Base-by-base conservation (phyloP, 2,797 vertebrate species). In the Clarias pachynema region DNA sequence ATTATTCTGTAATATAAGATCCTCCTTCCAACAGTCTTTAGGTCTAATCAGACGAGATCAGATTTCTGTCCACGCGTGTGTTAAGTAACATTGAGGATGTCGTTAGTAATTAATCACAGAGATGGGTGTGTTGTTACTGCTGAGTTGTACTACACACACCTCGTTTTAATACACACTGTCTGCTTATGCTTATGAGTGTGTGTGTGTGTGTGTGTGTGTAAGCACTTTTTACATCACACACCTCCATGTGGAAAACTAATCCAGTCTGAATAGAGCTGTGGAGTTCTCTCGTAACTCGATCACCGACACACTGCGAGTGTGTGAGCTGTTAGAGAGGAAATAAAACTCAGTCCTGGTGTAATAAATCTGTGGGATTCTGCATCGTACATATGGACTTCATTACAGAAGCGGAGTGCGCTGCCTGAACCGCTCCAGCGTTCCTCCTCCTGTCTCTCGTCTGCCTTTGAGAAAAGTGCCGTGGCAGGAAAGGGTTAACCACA, bases 1-100 rank as follows among this genome's bases (percentile, higher is more conserved):
- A n/a, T n/a, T n/a, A n/a, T 88, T 72, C 70, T 89, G 86, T 91
- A 92, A 92, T 90, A 83, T 91, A 90, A 65, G 79, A 88, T 88
- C 78, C 83, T 81, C 74, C 62, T 79, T 68, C 90, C 88, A 90
- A 84, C 91, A 82, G 12, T 40, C 29, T 59, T 12, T 16, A 34
- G 4, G 5, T 12, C 18, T 22, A 2, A 57, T 75, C 26, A 1
- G 73, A 75, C 2, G 16, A 75, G 73, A 53, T 74, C 72, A 49
- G 44, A 57, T 59, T 34, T 77, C 26, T 57, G 73, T 2, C 16
- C 40, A 3, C 1, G 24, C 18, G 69, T 44, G 69, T n/a, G 69
- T 69, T 69, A 0, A 10, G 18, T 69, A 69, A 69, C 8, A 2
- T 37, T 22, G 68, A 69, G 6, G 66, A 9, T 4, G 29, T 68